A percentile compares a stretch with the other conserved stretches of the same genome.
Conservation (phyloP, 2,797 vertebrate species). For the Neosilurus mollespiculum region DNA sequence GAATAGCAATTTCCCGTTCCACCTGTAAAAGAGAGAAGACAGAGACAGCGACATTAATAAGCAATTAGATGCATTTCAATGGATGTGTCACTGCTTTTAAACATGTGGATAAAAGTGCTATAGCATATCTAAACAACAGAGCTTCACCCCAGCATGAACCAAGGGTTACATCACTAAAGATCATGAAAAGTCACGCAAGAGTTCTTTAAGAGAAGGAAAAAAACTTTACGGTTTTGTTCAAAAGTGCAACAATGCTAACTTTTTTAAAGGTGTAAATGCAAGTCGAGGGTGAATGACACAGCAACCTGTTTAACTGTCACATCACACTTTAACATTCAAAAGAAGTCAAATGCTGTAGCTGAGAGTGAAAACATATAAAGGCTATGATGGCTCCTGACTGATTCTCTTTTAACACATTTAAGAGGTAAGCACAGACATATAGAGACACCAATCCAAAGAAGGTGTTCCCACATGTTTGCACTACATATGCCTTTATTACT, state of each 20-base stretch:
- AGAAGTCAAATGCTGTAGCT: not conserved
- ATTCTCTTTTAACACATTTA: not conserved
- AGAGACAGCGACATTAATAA: slow-evolving; percentile 3
- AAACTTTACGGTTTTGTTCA: slow-evolving; percentile 9
- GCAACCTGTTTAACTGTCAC: slow-evolving; percentile 16
- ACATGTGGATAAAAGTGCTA: not conserved
- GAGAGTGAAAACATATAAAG: not conserved
- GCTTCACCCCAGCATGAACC: slow-evolving; percentile 23
- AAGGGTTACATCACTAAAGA: slow-evolving; percentile 22
- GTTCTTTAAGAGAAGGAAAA: not conserved
- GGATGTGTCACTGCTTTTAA: not conserved
- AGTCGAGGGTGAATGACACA: slow-evolving; percentile 1
- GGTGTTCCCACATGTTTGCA: not conserved
- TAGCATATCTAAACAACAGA: slow-evolving; percentile 2
- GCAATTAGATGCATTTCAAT: not conserved
- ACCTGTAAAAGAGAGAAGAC: slow-evolving; percentile 78
- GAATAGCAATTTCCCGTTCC: slow-evolving; percentile 95
- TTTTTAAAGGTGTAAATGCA: not conserved
- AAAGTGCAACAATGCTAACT: not conserved
- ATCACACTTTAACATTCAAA: not conserved
- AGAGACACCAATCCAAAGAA: not conserved
- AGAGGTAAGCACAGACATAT: not conserved
- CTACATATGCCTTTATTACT: not conserved
- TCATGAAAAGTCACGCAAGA: slow-evolving; percentile 16
- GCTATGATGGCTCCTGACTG: slow-evolving; percentile 3